These are phyloP conservation scores for Xiphydria camelus DNA, from an alignment of 2,888 invertebrate genomes.

Conservation along the genomic window DNA sequence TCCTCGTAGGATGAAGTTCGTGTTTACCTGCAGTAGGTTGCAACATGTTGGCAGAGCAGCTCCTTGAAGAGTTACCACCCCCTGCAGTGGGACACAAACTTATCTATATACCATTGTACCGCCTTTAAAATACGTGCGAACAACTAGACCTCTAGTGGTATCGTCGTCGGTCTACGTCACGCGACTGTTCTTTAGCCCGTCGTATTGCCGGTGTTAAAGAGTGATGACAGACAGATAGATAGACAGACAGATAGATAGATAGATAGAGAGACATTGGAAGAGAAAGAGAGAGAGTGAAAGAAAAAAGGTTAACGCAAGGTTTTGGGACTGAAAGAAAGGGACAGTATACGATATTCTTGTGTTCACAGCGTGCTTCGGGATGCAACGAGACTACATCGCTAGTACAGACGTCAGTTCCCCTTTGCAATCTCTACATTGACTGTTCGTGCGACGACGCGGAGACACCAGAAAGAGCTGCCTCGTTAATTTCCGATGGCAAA, in stretches of 20 bases:
- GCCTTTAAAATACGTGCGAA: constrained; percentile 6
- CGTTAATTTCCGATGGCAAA: no score
- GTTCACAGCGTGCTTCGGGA: constrained; percentile 39
- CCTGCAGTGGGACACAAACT: constrained; percentile 59
- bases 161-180: no score
- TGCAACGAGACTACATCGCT: constrained; percentile 33
- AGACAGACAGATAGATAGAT: background rate
- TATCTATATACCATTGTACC: constrained; percentile 58
- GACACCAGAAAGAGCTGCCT: background rate
- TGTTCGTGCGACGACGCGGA: background rate
- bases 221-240: background rate
- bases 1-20: constrained; percentile 57
- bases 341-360: constrained; percentile 3
- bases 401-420: background rate
- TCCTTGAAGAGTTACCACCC: constrained; percentile 59
- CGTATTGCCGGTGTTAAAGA: no score
- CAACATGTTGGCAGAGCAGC: constrained; percentile 57
- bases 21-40: constrained; percentile 58
- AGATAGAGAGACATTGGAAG: background rate
- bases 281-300: background rate
- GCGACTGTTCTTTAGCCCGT: no score
- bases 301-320: background rate
- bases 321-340: background rate
- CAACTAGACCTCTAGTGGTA: background rate
- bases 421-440: constrained; percentile 1